Evolutionary conservation across 2,797 vertebrate genomes (phyloP), one percentile per base, ranked within the genome.

Genomic region (Lithobates pipiens): DNA sequence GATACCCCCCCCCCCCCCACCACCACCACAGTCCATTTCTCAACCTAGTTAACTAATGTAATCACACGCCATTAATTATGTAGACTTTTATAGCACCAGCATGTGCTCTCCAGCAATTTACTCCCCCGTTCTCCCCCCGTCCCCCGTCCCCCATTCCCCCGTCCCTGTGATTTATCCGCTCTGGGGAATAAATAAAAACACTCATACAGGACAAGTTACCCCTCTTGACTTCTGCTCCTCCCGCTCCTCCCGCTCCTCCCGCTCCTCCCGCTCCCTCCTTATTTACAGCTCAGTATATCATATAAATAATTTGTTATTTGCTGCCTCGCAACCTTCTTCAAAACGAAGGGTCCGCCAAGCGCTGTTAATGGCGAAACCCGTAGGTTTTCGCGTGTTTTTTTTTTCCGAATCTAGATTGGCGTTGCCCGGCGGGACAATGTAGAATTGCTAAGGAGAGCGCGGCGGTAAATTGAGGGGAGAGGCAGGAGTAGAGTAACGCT

Each of bases 401-500:
- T n/a, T n/a, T n/a, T n/a, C n/a, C n/a, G 13, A 23, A 69, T 50
- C 36, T 68, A 65, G 29, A 50, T 65, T 57, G 42, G 67, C 29
- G 25, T 29, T 27, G 76, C 70, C 25, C 42, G 15, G 54, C 39
- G 63, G 83, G 67, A 82, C 36, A 63, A 67, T 54, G 50, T 46
- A 21, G 3, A 54, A 75, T 68, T 74, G 54, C 75, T 67, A 77
- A 54, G 27, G 76, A 78, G 71, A 50, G 44, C 65, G n/a, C 34
- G 32, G 32, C 16, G 15, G 54, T 27, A 69, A 71, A 78, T 32
- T 65, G 85, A 71, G 78, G 68, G 39, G 76, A 74, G 50, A 39
- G 73, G 72, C 73, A 29, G 61, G 61, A 78, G 75, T 78, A 57
- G 80, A 78, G 68, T 54, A 29, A 11, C 75, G 69, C 25, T 86